Conservation (phyloP, 2,888 invertebrate genomes). For the Cheiracanthium punctorium region DNA sequence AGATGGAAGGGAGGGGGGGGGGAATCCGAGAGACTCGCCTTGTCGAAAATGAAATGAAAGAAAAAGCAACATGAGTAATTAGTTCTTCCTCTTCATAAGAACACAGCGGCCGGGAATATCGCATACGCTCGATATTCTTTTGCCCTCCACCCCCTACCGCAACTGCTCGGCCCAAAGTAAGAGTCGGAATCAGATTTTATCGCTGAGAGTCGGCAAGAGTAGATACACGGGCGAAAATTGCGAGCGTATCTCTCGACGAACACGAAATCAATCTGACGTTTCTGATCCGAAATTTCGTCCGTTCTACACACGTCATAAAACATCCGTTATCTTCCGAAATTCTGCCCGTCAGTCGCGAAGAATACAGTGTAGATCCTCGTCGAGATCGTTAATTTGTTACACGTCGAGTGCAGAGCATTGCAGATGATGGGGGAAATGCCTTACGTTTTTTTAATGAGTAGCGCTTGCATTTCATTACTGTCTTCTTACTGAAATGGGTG, state of each 20-base stretch:
- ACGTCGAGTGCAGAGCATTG: too few species aligned
- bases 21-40: slow-evolving; percentile 45
- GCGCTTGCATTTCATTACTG: too few species aligned
- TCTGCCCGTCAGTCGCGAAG: too few species aligned
- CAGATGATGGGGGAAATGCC: too few species aligned
- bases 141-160: not conserved
- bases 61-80: slow-evolving; percentile 70
- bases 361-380: too few species aligned
- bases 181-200: slow-evolving; percentile 14
- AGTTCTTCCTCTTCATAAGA: slow-evolving; percentile 68
- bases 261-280: slow-evolving; percentile 9
- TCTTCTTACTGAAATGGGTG: too few species aligned
- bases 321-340: not conserved
- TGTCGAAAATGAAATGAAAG: slow-evolving; percentile 70
- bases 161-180: slow-evolving; percentile 4
- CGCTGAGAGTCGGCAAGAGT: not conserved
- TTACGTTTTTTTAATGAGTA: too few species aligned
- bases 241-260: not conserved
- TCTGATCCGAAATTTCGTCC: not conserved
- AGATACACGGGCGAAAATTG: slow-evolving; percentile 14
- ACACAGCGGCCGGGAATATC: slow-evolving; percentile 58
- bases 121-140: slow-evolving; percentile 39
- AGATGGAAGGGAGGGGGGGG: too few species aligned
- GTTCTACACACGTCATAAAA: not conserved
- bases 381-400: too few species aligned